A percentile compares a stretch with the other conserved stretches of the same genome.
Evolutionary conservation across 2,113 vertebrate species (phyloP).

Genomic region (Lonchura striata): DNA sequence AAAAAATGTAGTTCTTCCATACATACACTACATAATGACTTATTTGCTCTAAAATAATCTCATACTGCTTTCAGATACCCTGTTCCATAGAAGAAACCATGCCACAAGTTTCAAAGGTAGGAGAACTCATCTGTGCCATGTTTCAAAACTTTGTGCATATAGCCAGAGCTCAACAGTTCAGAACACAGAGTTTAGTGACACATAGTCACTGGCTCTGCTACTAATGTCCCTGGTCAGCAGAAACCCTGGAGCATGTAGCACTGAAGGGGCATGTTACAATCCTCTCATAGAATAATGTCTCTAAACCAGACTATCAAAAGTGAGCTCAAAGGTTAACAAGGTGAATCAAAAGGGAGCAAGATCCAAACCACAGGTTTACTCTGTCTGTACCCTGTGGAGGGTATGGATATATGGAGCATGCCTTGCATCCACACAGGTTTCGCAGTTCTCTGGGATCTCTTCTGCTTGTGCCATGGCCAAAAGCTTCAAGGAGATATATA

Average conservation of each 20-base stretch:
- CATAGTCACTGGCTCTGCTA: neutral
- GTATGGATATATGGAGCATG: neutral
- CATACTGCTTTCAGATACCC: neutral
- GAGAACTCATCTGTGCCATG: neutral
- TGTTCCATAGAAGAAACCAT: neutral
- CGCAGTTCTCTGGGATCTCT: neutral
- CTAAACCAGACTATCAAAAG: neutral
- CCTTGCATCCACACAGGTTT: neutral
- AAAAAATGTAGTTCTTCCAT: neutral
- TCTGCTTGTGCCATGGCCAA: neutral
- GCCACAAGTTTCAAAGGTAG: neutral
- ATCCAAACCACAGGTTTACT: neutral
- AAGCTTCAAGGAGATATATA: neutral
- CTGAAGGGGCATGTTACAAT: neutral
- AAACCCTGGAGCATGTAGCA: neutral
- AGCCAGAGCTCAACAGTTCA: neutral
- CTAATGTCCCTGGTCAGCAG: neutral
- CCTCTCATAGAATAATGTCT: neutral
- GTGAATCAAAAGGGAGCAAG: neutral
- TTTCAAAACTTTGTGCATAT: neutral
- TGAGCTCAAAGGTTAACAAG: neutral
- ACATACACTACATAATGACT: neutral
- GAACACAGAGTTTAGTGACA: neutral
- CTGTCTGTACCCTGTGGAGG: neutral
- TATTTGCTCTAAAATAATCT: neutral